These are phyloP conservation scores for Cebidichthys violaceus DNA, from an alignment of 2,113 vertebrate species.

Conservation along the genomic window DNA sequence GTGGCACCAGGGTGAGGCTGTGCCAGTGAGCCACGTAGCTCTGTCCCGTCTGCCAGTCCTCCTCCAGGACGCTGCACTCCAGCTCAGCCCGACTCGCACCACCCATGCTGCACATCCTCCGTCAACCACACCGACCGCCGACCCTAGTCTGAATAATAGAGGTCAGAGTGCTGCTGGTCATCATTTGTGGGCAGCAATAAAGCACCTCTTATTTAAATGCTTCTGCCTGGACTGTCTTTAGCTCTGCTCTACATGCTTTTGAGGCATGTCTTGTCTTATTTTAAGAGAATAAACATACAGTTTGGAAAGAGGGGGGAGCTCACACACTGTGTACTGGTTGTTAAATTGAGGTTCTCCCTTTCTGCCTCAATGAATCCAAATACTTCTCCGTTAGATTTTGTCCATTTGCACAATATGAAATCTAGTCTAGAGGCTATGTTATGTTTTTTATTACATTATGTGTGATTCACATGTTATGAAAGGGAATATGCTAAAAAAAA, in stretches of 20 bases:
- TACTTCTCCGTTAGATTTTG: not conserved
- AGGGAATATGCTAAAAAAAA: not conserved
- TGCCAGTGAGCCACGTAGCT: slow-evolving; percentile 55
- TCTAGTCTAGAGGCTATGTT: not conserved
- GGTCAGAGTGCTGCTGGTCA: not conserved
- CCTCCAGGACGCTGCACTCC: slow-evolving; percentile 57
- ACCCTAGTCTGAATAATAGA: not conserved
- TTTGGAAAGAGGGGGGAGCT: no score
- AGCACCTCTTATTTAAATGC: not conserved
- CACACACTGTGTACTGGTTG: not conserved
- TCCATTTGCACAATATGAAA: not conserved
- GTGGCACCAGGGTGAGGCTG: slow-evolving; percentile 13
- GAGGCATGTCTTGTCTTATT: no score
- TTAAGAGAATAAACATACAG: no score
- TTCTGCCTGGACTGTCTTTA: no score
- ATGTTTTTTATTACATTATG: not conserved
- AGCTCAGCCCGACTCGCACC: slow-evolving; percentile 6
- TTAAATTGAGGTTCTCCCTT: not conserved
- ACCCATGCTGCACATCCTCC: slow-evolving; percentile 22
- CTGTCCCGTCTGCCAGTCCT: slow-evolving; percentile 57
- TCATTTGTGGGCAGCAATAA: not conserved
- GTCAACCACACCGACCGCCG: not conserved
- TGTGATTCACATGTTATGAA: not conserved
- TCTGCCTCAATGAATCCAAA: not conserved
- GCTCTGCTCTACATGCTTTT: no score